Evolutionary conservation across 2,797 vertebrate genomes (phyloP).

Genomic region (Ctenopoma kingsleyae): DNA sequence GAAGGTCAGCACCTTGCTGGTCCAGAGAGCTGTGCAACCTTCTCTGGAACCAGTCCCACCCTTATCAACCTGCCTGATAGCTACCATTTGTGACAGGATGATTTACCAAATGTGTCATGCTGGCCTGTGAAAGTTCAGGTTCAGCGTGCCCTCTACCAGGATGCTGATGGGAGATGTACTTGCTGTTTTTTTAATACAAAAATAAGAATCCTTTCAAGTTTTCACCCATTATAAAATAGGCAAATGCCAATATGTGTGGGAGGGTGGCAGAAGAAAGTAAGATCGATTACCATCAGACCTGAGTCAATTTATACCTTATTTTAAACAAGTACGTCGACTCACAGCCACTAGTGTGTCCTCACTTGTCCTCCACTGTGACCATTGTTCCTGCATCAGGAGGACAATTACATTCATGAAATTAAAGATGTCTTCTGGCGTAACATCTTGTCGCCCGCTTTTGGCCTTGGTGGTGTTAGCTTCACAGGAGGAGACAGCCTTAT

Average conservation of each 20-base stretch:
- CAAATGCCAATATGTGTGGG: background rate
- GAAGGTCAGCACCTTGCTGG: slow-evolving; percentile 63
- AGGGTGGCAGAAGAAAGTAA: background rate
- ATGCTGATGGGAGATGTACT: slow-evolving; percentile 3
- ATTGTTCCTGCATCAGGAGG: slow-evolving; percentile 15
- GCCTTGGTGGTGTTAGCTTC: slow-evolving; percentile 33
- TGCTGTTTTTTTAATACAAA: background rate
- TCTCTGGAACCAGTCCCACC: slow-evolving; percentile 33
- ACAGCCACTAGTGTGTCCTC: background rate
- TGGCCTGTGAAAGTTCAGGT: slow-evolving; percentile 2
- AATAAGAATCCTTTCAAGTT: background rate
- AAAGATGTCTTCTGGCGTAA: slow-evolving; percentile 16
- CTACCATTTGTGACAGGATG: slow-evolving; percentile 31
- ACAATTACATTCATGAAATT: slow-evolving; percentile 45
- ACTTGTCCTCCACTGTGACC: slow-evolving; percentile 12
- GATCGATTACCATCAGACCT: background rate
- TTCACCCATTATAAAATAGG: background rate
- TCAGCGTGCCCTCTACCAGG: background rate
- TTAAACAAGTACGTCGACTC: background rate
- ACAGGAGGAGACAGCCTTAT: slow-evolving; percentile 40
- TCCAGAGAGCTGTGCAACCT: slow-evolving; percentile 24
- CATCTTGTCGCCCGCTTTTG: slow-evolving; percentile 27
- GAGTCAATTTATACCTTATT: background rate
- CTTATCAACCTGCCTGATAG: slow-evolving; percentile 25
- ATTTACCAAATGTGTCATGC: slow-evolving; percentile 20